Evolutionary conservation across 2,113 vertebrate species (phyloP), one percentile per base, ranked within the genome.

Genomic region (Echinops telfairi): DNA sequence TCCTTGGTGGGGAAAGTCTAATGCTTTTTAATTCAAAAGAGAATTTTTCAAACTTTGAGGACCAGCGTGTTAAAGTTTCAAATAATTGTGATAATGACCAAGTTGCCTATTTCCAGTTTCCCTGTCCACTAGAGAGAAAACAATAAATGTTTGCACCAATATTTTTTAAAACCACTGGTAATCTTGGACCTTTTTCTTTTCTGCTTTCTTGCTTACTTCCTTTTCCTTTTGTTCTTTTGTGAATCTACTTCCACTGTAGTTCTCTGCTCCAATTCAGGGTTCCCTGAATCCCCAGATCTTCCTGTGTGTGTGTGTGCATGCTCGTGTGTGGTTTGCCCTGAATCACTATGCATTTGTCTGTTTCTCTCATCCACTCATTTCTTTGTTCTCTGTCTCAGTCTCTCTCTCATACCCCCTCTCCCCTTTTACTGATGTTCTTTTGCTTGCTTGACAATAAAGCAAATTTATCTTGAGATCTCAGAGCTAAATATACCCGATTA

Each of bases 21-120:
- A 40, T 58, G 82, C 66, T 43, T n/a, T 86, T 80, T 19, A 5
- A 83, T 78, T 89, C 33, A 85, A 23, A 86, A 40, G 36, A 95
- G 8, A 86, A 82, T 7, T 91, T 85, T 53, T 47, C 38, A 57
- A 62, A 36, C 12, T n/a, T 86, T 43, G 68, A 53, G 64, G n/a
- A 25, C 64, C 29, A 10, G 64, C 33, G 43, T 83, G 77, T 78
- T 71, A 60, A 29, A 77, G 68, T 83, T 89, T 83, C 62, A 68
- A 70, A 64, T 70, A 43, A 11, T 15, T 79, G 33, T 78, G 17
- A 79, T 58, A 86, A 40, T 36, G 17, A 78, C 4, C 23, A 58
- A 53, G 3, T 53, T 27, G 27, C 22, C 27, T 89, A 40, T 70
- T 78, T 78, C 84, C 29, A 58, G 78, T 83, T 78, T 89, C 29